Evolutionary conservation across 2,113 vertebrate species (phyloP).

Genomic region (Brachypteracias leptosomus): DNA sequence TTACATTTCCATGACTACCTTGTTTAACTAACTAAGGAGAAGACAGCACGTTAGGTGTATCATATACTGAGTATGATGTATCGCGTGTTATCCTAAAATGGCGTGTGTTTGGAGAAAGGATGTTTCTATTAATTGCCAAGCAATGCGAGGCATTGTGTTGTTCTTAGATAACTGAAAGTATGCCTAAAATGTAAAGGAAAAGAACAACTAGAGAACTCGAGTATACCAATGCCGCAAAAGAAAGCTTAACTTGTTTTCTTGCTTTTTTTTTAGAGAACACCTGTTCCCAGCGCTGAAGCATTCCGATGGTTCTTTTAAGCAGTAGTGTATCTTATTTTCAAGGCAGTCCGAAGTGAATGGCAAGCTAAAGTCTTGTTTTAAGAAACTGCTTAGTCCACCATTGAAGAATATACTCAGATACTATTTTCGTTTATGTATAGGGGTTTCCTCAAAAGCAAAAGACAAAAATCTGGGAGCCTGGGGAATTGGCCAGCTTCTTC

Average conservation of each 20-base stretch:
- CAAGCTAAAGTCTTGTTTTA: conserved; percentile 88
- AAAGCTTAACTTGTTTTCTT: conserved; percentile 83
- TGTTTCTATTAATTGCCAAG: conserved; percentile 32
- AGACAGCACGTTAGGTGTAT: not conserved
- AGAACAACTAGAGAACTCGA: conserved; percentile 52
- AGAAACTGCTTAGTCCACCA: conserved; percentile 85
- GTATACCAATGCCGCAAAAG: conserved; percentile 70
- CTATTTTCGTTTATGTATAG: conserved; percentile 84
- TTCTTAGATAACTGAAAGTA: conserved; percentile 53
- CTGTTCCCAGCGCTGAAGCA: conserved; percentile 95
- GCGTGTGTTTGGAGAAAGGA: not conserved
- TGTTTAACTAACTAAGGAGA: not conserved
- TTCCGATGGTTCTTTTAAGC: conserved; percentile 99
- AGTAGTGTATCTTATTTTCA: conserved; percentile 78
- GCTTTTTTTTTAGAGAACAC: conserved; percentile 93
- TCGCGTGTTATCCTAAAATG: not conserved
- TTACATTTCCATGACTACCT: not conserved
- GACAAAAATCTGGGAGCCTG: conserved; percentile 79
- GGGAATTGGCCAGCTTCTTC: conserved; percentile 85
- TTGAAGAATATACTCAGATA: conserved; percentile 85
- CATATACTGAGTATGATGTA: not conserved
- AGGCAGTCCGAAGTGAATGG: conserved; percentile 83
- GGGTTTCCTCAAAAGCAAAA: conserved; percentile 81
- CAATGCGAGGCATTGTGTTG: not conserved
- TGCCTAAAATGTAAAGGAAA: conserved; percentile 66